These are phyloP conservation scores for Maniola hyperantus DNA, from an alignment of 2,888 invertebrate species.

Conservation along the genomic window DNA sequence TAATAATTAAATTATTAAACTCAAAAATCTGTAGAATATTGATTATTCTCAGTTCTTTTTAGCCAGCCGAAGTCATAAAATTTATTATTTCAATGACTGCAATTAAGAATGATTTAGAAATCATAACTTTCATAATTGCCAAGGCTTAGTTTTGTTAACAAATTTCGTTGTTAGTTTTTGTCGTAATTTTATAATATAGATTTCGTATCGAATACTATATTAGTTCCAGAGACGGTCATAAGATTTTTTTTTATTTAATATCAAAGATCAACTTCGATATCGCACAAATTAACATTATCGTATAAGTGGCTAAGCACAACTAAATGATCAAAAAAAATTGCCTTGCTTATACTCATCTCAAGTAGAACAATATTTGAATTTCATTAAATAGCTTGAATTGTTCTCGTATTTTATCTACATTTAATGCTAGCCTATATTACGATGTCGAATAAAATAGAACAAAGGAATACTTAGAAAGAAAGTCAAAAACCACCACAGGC, in stretches of 20 bases:
- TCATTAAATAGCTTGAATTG: too few relatives aligned
- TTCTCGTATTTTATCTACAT: too few relatives aligned
- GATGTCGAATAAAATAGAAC: not conserved
- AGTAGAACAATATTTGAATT: too few relatives aligned
- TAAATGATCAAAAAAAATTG: too few relatives aligned
- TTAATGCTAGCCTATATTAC: not conserved
- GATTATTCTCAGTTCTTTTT: not conserved
- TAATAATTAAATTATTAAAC: too few relatives aligned
- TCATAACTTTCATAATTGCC: slow-evolving; percentile 27
- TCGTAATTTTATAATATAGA: slow-evolving; percentile 19
- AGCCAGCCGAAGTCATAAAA: slow-evolving; percentile 10
- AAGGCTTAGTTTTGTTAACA: slow-evolving; percentile 21
- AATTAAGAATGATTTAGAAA: slow-evolving; percentile 24
- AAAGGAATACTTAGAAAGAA: not conserved
- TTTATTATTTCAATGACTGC: slow-evolving; percentile 20
- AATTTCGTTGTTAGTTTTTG: slow-evolving; percentile 20
- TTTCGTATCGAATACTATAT: slow-evolving; percentile 21
- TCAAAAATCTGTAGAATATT: not conserved
- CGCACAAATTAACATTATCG: not conserved
- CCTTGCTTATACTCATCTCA: too few relatives aligned
- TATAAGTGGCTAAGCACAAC: too few relatives aligned
- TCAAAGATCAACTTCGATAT: not conserved
- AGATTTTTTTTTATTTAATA: slow-evolving; percentile 2
- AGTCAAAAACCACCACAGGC: not conserved
- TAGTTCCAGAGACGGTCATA: slow-evolving; percentile 17